phyloP scores from a whole-genome alignment of 2,113 vertebrate genomes.

The Mesembrinibis cayennensis region DNA sequence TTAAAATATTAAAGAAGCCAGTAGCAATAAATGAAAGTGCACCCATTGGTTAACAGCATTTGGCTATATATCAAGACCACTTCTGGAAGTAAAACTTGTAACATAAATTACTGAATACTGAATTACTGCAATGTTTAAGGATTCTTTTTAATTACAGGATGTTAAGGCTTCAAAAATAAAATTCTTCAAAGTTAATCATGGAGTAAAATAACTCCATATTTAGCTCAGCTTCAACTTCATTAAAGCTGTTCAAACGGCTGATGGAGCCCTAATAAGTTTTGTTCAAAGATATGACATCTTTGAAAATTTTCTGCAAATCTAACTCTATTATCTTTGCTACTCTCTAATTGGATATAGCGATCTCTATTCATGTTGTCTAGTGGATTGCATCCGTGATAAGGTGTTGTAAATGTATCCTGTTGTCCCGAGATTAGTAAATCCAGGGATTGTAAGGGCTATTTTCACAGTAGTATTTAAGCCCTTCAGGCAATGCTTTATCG shows the following conservation, averaged over 20 bases:
- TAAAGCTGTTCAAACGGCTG: slow-evolving; percentile 68
- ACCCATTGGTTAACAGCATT: not conserved
- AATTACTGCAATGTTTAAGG: slow-evolving; percentile 54
- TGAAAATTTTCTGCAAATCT: slow-evolving; percentile 65
- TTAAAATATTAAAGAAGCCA: slow-evolving; percentile 17
- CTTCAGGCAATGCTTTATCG: not conserved
- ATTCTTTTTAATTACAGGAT: slow-evolving; percentile 65
- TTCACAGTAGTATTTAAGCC: not conserved
- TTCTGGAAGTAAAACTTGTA: slow-evolving; percentile 42
- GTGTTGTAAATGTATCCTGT: not conserved
- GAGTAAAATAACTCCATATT: slow-evolving; percentile 60
- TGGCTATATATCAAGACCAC: slow-evolving; percentile 19
- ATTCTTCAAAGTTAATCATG: slow-evolving; percentile 46
- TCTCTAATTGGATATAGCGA: slow-evolving; percentile 59
- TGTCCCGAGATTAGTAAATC: not conserved
- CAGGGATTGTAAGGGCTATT: not conserved
- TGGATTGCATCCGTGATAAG: not conserved
- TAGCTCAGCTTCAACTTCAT: slow-evolving; percentile 67
- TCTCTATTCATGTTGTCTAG: slow-evolving; percentile 42
- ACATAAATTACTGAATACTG: slow-evolving; percentile 31
- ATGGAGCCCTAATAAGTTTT: slow-evolving; percentile 68
- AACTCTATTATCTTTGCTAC: slow-evolving; percentile 66
- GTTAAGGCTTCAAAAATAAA: slow-evolving; percentile 63
- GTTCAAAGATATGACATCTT: slow-evolving; percentile 71
- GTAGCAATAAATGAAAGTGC: not conserved